These are phyloP conservation scores for Nineta flava DNA, from an alignment of 2,888 invertebrate species.

Conservation along the genomic window DNA sequence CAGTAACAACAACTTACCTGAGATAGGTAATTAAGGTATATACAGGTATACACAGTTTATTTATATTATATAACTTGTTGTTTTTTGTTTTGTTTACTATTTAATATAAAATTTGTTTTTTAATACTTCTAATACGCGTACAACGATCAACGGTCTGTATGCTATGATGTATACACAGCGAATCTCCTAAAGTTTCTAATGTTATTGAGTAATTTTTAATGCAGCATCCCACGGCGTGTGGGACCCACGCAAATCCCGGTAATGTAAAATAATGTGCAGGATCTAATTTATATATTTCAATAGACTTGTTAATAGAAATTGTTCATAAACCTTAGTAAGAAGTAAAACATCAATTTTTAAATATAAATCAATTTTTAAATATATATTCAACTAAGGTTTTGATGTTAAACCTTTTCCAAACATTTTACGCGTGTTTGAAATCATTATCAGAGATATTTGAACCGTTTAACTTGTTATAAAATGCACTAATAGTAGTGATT, in stretches of 20 bases:
- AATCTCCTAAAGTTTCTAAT: constrained; percentile 21
- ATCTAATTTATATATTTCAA: constrained; percentile 19
- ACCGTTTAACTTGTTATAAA: constrained; percentile 15
- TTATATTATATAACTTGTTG: no score
- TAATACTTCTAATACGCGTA: no score
- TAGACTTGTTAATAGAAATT: constrained; percentile 18
- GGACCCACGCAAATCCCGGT: constrained; percentile 20
- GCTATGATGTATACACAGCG: no score
- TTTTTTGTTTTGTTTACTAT: no score
- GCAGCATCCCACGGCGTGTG: constrained; percentile 22
- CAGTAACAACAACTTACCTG: no score
- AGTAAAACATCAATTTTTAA: constrained; percentile 22
- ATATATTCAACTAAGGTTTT: constrained; percentile 20
- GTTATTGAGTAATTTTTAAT: no score
- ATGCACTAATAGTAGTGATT: constrained; percentile 15
- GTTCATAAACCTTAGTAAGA: constrained; percentile 22
- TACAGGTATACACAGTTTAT: no score
- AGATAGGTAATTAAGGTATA: no score
- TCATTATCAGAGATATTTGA: constrained; percentile 14
- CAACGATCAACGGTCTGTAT: no score
- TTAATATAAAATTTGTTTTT: no score
- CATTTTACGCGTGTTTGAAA: constrained; percentile 19
- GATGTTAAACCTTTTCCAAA: constrained; percentile 20
- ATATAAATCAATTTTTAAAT: constrained; percentile 21
- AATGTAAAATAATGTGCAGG: constrained; percentile 20